A percentile compares a stretch with the other conserved stretches of the same genome.
Evolutionary conservation across 2,113 vertebrate genomes (phyloP).

Genomic region (Rhinichthys klamathensis): DNA sequence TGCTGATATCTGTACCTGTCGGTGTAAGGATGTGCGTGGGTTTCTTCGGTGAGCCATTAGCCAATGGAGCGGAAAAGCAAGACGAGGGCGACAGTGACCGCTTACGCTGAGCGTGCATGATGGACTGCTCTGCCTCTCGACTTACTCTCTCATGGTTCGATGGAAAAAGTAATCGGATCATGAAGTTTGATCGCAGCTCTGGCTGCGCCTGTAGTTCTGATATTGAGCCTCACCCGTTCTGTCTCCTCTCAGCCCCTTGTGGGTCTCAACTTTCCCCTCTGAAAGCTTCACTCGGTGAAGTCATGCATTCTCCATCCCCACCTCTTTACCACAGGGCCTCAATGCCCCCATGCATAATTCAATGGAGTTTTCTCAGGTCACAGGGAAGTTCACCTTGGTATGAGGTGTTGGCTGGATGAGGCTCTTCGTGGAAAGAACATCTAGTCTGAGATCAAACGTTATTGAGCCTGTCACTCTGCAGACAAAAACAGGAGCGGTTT

Average conservation of each 20-base stretch:
- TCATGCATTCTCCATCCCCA: not conserved
- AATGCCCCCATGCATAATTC: slow-evolving; percentile 52
- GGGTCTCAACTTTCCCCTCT: slow-evolving; percentile 50
- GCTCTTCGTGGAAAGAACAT: not conserved
- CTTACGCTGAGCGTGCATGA: not conserved
- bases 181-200: slow-evolving; percentile 9
- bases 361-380: slow-evolving; percentile 32
- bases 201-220: not conserved
- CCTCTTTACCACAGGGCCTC: slow-evolving; percentile 17
- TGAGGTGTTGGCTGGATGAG: not conserved
- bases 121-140: not conserved
- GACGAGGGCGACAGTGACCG: not conserved
- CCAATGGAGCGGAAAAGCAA: slow-evolving; percentile 17
- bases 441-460: slow-evolving; percentile 21
- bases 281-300: slow-evolving; percentile 50
- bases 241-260: slow-evolving; percentile 41
- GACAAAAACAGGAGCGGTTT: not conserved
- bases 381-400: slow-evolving; percentile 46
- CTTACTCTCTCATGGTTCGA: slow-evolving; percentile 16
- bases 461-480: slow-evolving; percentile 2
- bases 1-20: slow-evolving; percentile 7
- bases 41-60: not conserved
- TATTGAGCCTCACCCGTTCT: slow-evolving; percentile 28
- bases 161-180: slow-evolving; percentile 50
- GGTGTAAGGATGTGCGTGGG: not conserved